phyloP scores from a whole-genome alignment of 2,797 vertebrate genomes.

The Scarus forsteni region DNA sequence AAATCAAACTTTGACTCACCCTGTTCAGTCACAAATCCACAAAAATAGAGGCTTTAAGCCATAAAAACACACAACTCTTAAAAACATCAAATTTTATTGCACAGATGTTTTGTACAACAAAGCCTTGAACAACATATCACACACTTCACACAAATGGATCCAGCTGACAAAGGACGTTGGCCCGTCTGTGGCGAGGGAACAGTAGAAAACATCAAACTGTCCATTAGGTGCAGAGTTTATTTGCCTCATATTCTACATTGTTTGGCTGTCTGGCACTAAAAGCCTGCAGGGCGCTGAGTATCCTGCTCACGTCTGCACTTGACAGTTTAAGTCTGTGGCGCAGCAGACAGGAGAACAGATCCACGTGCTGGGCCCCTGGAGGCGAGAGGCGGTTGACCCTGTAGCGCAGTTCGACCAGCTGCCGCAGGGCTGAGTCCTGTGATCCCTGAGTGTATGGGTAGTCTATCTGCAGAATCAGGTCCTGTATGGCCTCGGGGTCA shows the following conservation, averaged over 20 bases:
- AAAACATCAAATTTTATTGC: conserved; percentile 80
- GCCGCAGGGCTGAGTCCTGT: conserved; percentile 95
- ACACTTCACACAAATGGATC: conserved; percentile 77
- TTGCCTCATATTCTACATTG: conserved; percentile 93
- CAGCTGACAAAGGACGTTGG: conserved; percentile 61
- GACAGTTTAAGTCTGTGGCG: conserved; percentile 96
- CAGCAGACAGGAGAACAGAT: conserved; percentile 96
- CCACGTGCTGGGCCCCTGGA: conserved; percentile 89
- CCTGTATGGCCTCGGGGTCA: conserved; percentile 96
- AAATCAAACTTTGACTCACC: conserved; percentile 1
- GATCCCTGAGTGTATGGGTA: conserved; percentile 99
- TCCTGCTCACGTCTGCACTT: conserved; percentile 93
- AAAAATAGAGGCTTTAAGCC: conserved; percentile 37
- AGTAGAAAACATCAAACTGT: conserved; percentile 72
- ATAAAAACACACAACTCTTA: conserved; percentile 58
- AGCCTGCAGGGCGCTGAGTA: conserved; percentile 93
- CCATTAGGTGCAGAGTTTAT: conserved; percentile 96
- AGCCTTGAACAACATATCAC: conserved; percentile 75
- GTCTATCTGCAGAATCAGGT: conserved; percentile 97
- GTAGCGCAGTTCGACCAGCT: conserved; percentile 94
- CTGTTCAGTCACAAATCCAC: not conserved
- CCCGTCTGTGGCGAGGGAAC: conserved; percentile 58
- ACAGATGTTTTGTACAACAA: conserved; percentile 79
- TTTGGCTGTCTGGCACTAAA: conserved; percentile 94
- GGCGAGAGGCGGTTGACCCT: conserved; percentile 97